A percentile compares a stretch with the other conserved stretches of the same genome.
These are phyloP conservation scores for Trissoscelio sp. DNA, from an alignment of 2,888 invertebrate species.

Conservation along the genomic window DNA sequence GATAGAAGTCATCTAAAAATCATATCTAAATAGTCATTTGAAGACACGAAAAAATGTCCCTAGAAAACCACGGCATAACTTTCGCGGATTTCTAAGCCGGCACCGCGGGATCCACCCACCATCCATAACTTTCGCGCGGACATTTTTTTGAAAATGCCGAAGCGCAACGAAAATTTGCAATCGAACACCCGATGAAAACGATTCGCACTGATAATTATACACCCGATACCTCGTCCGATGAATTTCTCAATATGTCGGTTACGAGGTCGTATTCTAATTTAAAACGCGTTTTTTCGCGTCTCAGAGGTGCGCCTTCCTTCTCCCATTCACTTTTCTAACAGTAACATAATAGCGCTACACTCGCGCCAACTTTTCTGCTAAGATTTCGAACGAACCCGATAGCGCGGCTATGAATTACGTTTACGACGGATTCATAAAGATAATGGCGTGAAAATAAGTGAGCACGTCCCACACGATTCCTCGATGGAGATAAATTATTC, in stretches of 20 bases:
- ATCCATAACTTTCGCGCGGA: conserved; percentile 12
- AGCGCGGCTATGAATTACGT: conserved; percentile 32
- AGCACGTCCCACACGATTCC: conserved; percentile 19
- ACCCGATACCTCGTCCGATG: conserved; percentile 56
- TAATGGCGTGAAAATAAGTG: conserved; percentile 46
- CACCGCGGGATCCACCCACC: conserved; percentile 42
- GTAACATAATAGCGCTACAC: conserved; percentile 53
- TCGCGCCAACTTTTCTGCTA: conserved; percentile 28
- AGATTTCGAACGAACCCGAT: conserved; percentile 38
- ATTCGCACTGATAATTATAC: conserved; percentile 65
- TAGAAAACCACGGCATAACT: neutral
- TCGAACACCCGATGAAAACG: conserved; percentile 59
- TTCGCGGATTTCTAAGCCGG: conserved; percentile 35
- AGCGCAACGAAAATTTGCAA: conserved; percentile 50
- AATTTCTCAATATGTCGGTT: conserved; percentile 68
- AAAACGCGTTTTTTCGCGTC: conserved; percentile 57
- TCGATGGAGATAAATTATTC: conserved; percentile 48
- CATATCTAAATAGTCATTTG: no score
- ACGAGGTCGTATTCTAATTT: conserved; percentile 67
- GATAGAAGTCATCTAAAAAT: no score
- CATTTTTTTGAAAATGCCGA: conserved; percentile 7
- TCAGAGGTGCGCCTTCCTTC: conserved; percentile 56
- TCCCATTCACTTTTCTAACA: conserved; percentile 67
- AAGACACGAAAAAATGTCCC: conserved; percentile 20
- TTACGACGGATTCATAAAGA: conserved; percentile 15